Percentiles rank a stretch among this genome's conserved stretches.
These are phyloP conservation scores for Watsonalla binaria DNA, from an alignment of 2,888 invertebrate genomes.

Conservation along the genomic window DNA sequence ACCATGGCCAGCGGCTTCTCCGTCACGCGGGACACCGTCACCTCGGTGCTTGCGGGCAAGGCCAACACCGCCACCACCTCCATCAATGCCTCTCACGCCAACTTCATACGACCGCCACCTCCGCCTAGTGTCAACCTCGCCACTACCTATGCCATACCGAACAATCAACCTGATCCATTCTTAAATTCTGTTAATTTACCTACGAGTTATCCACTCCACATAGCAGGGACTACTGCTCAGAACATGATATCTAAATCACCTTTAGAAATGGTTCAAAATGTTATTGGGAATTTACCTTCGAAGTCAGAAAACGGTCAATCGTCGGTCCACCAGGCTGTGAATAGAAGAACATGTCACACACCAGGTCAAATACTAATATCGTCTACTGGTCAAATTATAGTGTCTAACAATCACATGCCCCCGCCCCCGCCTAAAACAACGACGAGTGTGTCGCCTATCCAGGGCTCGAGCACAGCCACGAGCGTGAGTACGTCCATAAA, in stretches of 20 bases:
- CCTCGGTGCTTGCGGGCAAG: conserved; percentile 87
- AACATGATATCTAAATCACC: conserved; percentile 80
- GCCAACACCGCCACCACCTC: conserved; percentile 88
- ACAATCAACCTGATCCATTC: conserved; percentile 70
- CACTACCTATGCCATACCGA: conserved; percentile 67
- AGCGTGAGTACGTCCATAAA: conserved; percentile 82
- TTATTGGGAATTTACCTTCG: conserved; percentile 82
- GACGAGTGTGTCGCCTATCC: conserved; percentile 80
- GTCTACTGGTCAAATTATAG: conserved; percentile 85
- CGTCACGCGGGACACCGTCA: conserved; percentile 88
- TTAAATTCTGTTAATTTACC: conserved; percentile 69
- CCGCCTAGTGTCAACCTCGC: conserved; percentile 65
- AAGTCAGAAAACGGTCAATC: conserved; percentile 69
- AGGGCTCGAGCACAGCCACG: conserved; percentile 80
- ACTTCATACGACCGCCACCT: conserved; percentile 59
- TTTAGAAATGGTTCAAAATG: conserved; percentile 87
- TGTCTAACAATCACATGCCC: conserved; percentile 82
- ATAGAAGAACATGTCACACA: conserved; percentile 40
- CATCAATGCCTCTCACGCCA: conserved; percentile 80
- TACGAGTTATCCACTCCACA: conserved; percentile 63
- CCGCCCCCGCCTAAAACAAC: conserved; percentile 80
- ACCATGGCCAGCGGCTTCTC: conserved; percentile 85
- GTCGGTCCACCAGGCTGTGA: conserved; percentile 40
- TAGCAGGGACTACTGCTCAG: conserved; percentile 72
- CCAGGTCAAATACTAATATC: conserved; percentile 87